A percentile compares a stretch with the other conserved stretches of the same genome.
Conservation (phyloP, 2,797 vertebrate species). For the Dermochelys coriacea region DNA sequence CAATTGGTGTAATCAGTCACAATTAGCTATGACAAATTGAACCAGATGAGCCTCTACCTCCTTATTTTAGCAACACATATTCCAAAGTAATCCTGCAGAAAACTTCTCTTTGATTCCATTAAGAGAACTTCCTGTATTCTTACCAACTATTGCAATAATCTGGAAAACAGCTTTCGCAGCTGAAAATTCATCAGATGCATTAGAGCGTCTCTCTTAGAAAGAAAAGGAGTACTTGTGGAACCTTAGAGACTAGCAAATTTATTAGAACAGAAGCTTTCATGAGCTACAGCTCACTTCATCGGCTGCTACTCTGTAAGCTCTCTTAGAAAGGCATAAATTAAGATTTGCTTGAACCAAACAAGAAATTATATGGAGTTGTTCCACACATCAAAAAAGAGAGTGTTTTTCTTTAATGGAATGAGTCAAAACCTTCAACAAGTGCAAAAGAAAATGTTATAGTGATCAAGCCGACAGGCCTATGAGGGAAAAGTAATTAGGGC, state of each 20-base stretch:
- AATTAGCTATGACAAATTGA: not conserved
- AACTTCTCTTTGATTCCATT: not conserved
- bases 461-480: not conserved
- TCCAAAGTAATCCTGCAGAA: not conserved
- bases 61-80: not conserved
- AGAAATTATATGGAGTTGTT: not conserved
- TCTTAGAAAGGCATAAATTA: not conserved
- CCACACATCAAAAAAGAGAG: not conserved
- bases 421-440: not conserved
- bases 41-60: not conserved
- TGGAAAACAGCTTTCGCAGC: not conserved
- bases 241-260: too few relatives aligned
- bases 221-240: too few relatives aligned
- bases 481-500: not conserved
- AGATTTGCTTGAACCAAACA: not conserved
- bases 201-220: not conserved
- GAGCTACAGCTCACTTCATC: too few relatives aligned
- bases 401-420: not conserved
- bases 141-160: not conserved
- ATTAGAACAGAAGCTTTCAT: too few relatives aligned
- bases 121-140: not conserved
- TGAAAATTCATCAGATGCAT: not conserved
- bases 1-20: not conserved
- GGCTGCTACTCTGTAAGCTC: not conserved
- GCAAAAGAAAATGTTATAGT: not conserved